These are phyloP conservation scores for Mobula birostris DNA, from an alignment of 2,113 vertebrate genomes.

Conservation along the genomic window DNA sequence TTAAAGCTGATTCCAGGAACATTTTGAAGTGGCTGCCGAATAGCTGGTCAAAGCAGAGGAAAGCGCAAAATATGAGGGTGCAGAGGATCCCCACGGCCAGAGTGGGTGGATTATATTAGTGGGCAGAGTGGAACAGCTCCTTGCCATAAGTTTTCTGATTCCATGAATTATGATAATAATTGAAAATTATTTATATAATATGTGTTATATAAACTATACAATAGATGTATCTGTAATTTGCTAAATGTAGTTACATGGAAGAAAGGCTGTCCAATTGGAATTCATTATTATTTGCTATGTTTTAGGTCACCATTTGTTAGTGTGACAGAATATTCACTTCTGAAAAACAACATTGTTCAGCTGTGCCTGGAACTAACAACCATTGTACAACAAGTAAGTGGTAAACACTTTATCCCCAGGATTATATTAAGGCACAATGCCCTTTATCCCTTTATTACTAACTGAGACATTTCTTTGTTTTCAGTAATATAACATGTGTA, in stretches of 20 bases:
- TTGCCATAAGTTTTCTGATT: background rate
- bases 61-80: background rate
- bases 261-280: background rate
- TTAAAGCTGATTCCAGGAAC: background rate
- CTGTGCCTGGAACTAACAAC: slow-evolving; percentile 86
- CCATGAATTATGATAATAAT: background rate
- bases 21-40: background rate
- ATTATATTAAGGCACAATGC: background rate
- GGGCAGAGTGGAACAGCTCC: too few species aligned
- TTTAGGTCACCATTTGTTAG: slow-evolving; percentile 84
- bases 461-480: background rate
- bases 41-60: background rate
- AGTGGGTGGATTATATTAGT: background rate
- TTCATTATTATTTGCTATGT: background rate
- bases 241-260: background rate
- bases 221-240: too few species aligned
- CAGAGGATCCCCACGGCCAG: too few species aligned
- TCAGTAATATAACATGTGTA: background rate
- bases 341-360: slow-evolving; percentile 92
- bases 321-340: slow-evolving; percentile 83
- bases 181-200: background rate
- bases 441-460: background rate
- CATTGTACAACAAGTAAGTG: slow-evolving; percentile 83
- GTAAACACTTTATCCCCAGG: background rate
- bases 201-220: background rate